Evolutionary conservation across 1,140 invertebrate genomes (phyloP).

Genomic region (Adelges cooleyi): DNA sequence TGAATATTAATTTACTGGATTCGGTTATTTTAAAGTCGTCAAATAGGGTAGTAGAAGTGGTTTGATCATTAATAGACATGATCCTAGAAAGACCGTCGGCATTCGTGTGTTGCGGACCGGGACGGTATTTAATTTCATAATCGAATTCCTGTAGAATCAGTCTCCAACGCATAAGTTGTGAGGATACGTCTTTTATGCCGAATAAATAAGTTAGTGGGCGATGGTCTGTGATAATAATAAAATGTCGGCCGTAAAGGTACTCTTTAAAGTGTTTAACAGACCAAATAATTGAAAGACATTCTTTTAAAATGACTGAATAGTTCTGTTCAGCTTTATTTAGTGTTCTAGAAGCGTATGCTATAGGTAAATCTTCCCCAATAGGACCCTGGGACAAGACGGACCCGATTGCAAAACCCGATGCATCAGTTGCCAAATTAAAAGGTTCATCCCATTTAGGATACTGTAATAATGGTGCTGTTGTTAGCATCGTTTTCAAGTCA

Average conservation of each 20-base stretch:
- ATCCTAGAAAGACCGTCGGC: constrained; percentile 37
- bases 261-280: constrained; percentile 39
- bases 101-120: constrained; percentile 37
- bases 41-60: no score
- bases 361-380: constrained; percentile 7
- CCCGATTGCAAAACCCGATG: constrained; percentile 28
- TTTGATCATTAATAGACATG: no score
- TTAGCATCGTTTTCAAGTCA: constrained; percentile 1
- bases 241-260: constrained; percentile 41
- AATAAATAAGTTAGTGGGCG: constrained; percentile 41
- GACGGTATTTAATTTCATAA: constrained; percentile 32
- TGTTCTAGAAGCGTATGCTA: constrained; percentile 35
- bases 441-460: constrained; percentile 37
- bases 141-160: constrained; percentile 29
- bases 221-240: constrained; percentile 44
- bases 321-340: constrained; percentile 34
- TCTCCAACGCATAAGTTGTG: constrained; percentile 31
- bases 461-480: constrained; percentile 34
- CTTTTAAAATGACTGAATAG: constrained; percentile 38
- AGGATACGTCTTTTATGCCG: constrained; percentile 35
- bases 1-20: no score
- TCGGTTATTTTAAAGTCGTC: no score
- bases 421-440: constrained; percentile 36
- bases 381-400: constrained; percentile 27
- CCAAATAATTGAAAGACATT: constrained; percentile 44